phyloP scores from a whole-genome alignment of 2,888 invertebrate genomes.

The Drosophila mimetica region DNA sequence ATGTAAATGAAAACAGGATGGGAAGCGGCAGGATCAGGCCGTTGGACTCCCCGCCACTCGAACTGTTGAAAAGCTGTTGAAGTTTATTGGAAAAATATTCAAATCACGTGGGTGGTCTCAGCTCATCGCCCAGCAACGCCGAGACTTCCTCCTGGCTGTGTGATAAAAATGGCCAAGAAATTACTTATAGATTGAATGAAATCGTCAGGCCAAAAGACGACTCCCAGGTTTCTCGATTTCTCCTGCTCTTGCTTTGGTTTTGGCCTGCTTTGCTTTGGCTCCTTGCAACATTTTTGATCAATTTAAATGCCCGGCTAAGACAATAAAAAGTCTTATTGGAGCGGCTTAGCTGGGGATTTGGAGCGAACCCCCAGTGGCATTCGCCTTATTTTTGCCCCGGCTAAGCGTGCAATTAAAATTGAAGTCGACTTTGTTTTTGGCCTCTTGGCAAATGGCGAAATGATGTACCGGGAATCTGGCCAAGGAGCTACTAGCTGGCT shows the following conservation, averaged over 20 bases:
- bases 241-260: too few species aligned
- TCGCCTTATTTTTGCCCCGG: slow-evolving; percentile 45
- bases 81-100: slow-evolving; percentile 82
- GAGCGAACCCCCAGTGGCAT: slow-evolving; percentile 30
- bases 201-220: slow-evolving; percentile 55
- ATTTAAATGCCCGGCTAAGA: slow-evolving; percentile 76
- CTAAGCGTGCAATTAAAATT: slow-evolving; percentile 72
- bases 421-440: slow-evolving; percentile 25
- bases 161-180: slow-evolving; percentile 77
- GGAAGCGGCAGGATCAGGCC: slow-evolving; percentile 11
- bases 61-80: slow-evolving; percentile 78
- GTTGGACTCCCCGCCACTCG: slow-evolving; percentile 20
- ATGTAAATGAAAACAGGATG: slow-evolving; percentile 63
- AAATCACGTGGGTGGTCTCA: slow-evolving; percentile 80
- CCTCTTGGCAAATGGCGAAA: slow-evolving; percentile 55
- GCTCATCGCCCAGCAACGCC: slow-evolving; percentile 54
- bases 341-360: slow-evolving; percentile 60
- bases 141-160: slow-evolving; percentile 35
- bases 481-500: slow-evolving; percentile 10
- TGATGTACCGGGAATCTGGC: slow-evolving; percentile 55
- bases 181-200: slow-evolving; percentile 79
- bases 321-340: slow-evolving; percentile 67
- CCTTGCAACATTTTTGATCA: slow-evolving; percentile 68
- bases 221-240: slow-evolving; percentile 1
- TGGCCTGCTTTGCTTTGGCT: slow-evolving; percentile 15